phyloP scores from a whole-genome alignment of 1,140 invertebrate genomes.

The Bradynema listronoti region DNA sequence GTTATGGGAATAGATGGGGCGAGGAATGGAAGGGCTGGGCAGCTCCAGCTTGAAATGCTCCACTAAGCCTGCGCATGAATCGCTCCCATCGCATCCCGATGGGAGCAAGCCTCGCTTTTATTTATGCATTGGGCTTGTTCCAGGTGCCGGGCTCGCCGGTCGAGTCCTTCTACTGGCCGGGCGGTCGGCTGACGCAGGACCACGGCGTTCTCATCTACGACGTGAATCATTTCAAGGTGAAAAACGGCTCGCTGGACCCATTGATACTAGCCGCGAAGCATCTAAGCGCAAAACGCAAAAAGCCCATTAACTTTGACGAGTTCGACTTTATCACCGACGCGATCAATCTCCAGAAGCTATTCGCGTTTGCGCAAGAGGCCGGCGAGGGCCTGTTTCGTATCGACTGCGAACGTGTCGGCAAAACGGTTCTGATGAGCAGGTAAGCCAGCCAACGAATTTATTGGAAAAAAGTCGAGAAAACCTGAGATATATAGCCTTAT shows the following conservation, averaged over 20 bases:
- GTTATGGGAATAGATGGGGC: too few species aligned
- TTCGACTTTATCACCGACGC: slow-evolving; percentile 57
- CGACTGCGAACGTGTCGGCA: slow-evolving; percentile 57
- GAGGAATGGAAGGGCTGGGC: too few species aligned
- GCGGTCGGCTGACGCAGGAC: slow-evolving; percentile 49
- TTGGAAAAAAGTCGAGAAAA: background rate
- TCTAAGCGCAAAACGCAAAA: slow-evolving; percentile 48
- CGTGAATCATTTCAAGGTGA: slow-evolving; percentile 55
- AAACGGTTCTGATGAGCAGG: slow-evolving; percentile 51
- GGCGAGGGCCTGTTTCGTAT: slow-evolving; percentile 54
- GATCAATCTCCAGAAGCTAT: slow-evolving; percentile 56
- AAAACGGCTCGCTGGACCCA: slow-evolving; percentile 39
- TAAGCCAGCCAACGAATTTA: slow-evolving; percentile 1
- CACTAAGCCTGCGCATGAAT: too few species aligned
- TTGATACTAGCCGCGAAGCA: slow-evolving; percentile 53
- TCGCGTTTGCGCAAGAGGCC: slow-evolving; percentile 56
- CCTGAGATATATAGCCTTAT: too few species aligned
- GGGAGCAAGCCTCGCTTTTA: too few species aligned
- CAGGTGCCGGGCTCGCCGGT: slow-evolving; percentile 49
- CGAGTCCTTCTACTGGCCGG: slow-evolving; percentile 57
- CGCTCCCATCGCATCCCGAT: too few species aligned
- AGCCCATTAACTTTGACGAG: slow-evolving; percentile 53
- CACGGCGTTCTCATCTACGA: slow-evolving; percentile 55
- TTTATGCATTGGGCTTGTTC: slow-evolving; percentile 13
- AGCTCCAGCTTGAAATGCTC: too few species aligned